Evolutionary conservation across 1,140 invertebrate species (phyloP).

Genomic region (Leptinotarsa texana): DNA sequence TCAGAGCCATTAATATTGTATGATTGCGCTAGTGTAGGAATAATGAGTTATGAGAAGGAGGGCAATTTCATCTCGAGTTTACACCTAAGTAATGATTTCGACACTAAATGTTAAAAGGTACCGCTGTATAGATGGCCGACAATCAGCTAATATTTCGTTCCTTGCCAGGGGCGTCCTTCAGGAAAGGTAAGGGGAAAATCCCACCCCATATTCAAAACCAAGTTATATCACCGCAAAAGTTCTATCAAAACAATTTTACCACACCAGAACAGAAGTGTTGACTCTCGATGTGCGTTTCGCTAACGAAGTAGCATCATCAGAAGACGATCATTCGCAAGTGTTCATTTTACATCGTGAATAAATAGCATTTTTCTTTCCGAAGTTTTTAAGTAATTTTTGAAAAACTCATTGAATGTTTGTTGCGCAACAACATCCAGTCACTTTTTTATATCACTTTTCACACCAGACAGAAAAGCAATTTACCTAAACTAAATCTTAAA

Average conservation of each 20-base stretch:
- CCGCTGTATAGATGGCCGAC: constrained; percentile 43
- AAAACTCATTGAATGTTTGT: too few species aligned
- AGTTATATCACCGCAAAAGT: not conserved
- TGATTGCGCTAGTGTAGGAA: constrained; percentile 7
- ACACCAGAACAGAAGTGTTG: not conserved
- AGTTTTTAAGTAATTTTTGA: too few species aligned
- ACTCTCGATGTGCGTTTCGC: too few species aligned
- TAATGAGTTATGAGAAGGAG: constrained; percentile 23
- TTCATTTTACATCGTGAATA: too few species aligned
- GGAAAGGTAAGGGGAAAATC: not conserved
- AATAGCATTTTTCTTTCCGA: too few species aligned
- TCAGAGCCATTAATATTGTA: not conserved
- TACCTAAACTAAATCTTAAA: too few species aligned
- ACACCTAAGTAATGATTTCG: constrained; percentile 57
- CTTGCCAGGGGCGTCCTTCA: constrained; percentile 13
- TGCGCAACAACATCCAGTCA: too few species aligned
- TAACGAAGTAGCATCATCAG: too few species aligned
- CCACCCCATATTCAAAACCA: not conserved
- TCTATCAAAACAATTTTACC: not conserved
- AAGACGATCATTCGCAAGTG: too few species aligned
- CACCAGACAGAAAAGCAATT: too few species aligned
- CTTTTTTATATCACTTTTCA: too few species aligned
- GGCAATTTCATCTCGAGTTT: constrained; percentile 23
- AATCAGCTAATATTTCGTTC: constrained; percentile 31
- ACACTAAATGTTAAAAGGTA: constrained; percentile 55